Evolutionary conservation across 2,797 vertebrate species (phyloP).

Genomic region (Catamblyrhynchus diadema): DNA sequence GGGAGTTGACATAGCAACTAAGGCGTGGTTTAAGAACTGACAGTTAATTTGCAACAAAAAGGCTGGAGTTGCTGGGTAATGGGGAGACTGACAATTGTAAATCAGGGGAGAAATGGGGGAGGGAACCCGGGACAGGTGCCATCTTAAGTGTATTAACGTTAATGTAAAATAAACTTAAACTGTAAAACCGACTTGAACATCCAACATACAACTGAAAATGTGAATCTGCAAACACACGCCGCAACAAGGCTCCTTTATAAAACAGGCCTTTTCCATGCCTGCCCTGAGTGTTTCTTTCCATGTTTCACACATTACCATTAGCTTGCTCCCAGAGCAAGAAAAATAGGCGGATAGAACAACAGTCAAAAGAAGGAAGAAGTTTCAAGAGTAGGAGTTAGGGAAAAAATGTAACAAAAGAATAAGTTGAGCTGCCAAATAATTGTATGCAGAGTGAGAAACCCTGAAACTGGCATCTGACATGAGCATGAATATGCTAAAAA

Average conservation of each 20-base stretch:
- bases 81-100: too few species aligned
- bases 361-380: neutral
- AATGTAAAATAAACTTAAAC: too few species aligned
- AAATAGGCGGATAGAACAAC: neutral
- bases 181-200: too few species aligned
- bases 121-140: too few species aligned
- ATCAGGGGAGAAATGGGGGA: too few species aligned
- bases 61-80: too few species aligned
- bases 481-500: neutral
- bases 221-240: too few species aligned
- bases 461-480: neutral
- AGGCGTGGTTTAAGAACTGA: too few species aligned
- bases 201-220: too few species aligned
- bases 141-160: too few species aligned
- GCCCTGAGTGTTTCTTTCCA: neutral
- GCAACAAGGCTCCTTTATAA: neutral
- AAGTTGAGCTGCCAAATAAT: neutral
- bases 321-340: neutral
- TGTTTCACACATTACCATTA: neutral
- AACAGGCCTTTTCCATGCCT: neutral
- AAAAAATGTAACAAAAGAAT: neutral
- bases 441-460: neutral
- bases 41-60: too few species aligned
- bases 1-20: too few species aligned
- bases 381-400: neutral